Conservation (phyloP, 2,113 vertebrate species). For the Psophia crepitans region DNA sequence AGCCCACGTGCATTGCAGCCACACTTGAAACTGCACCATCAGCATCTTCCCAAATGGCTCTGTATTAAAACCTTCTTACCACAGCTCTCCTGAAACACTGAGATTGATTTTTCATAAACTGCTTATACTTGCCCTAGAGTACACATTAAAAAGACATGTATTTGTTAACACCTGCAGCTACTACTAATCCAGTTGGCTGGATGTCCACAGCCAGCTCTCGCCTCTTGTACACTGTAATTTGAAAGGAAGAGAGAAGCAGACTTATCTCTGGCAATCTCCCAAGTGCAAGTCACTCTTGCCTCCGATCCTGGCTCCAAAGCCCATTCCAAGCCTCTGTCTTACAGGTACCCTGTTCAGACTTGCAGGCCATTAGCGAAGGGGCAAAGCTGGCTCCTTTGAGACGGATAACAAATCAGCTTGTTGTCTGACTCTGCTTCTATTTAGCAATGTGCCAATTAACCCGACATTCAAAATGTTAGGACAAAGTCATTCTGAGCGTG, state of each 20-base stretch:
- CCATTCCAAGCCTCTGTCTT: conserved; percentile 34
- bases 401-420: background rate
- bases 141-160: background rate
- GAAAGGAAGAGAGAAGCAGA: conserved; percentile 32
- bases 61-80: background rate
- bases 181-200: background rate
- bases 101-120: background rate
- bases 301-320: conserved; percentile 4
- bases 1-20: background rate
- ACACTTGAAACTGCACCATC: background rate
- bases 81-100: background rate
- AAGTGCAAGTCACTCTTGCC: background rate
- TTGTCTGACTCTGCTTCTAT: conserved; percentile 41
- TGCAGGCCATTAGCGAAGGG: conserved; percentile 41
- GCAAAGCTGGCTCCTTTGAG: conserved; percentile 26
- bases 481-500: background rate
- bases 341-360: conserved; percentile 66
- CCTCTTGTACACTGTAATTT: background rate
- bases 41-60: background rate
- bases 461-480: background rate
- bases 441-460: conserved; percentile 58
- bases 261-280: conserved; percentile 65
- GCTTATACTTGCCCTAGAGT: background rate
- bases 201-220: background rate
- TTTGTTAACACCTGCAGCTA: conserved; percentile 35